Base-by-base conservation (phyloP, 2,113 vertebrate species). In the Centropus unirufus region DNA sequence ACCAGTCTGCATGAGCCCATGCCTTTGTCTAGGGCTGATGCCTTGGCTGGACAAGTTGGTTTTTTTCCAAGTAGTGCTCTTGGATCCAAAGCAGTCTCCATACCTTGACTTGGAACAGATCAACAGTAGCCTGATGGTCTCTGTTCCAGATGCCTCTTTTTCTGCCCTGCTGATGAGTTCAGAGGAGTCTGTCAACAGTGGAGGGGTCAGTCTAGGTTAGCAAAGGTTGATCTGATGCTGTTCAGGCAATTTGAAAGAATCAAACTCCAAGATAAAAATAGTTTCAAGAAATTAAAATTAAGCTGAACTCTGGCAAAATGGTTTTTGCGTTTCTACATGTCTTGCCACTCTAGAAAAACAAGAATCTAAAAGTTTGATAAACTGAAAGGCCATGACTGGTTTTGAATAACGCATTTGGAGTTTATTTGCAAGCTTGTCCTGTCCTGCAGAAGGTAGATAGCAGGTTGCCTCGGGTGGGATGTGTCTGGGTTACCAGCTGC, bases 61-160 rank as follows among this genome's bases (percentile, higher is more conserved):
- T 62, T 46, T 62, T 46, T 46, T 46, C 62, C 80, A 52, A 34
- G 5, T 13, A 70, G 51, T 49, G 30, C 27, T 49, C 49, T 26
- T 78, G 74, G 40, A 64, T 1, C 1, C 49, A 51, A 40, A 91
- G 70, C 30, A 12, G 21, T 27, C 70, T 92, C n/a, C 40, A 4
- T 29, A 55, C 11, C 62, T 82, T 87, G 69, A 11, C 81, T 58
- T 66, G 66, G 58, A 87, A 24, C 2, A 44, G 79, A 92, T 39
- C 70, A 74, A 42, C 58, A 39, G 46, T 76, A 52, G 89, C 81
- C 73, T 57, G 57, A 57, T 63, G 44, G 52, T 91, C 47, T 87
- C 58, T 91, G 40, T 91, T 96, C 81, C 92, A 79, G 67, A 72
- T 92, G n/a, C 74, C 15, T 93, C 66, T 36, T 82, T 84, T 36